Evolutionary conservation across 1,140 invertebrate genomes (phyloP), one percentile per base, ranked within the genome.

Genomic region (Orchesella cincta): DNA sequence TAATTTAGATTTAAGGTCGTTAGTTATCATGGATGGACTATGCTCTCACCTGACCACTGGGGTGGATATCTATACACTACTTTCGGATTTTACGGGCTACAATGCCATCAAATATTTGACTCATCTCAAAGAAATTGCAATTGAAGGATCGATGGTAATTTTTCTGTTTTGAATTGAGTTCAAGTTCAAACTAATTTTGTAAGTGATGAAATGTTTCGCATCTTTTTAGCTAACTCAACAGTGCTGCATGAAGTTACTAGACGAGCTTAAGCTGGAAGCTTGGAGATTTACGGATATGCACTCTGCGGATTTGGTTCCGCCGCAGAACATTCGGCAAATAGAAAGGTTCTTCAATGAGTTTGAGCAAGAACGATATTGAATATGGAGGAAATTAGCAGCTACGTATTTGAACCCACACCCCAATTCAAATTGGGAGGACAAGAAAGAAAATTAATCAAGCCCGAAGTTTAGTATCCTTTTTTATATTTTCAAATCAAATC

Each of bases 331-430:
- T 67, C 62, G 62, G 33, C 62, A 67, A 67, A 67, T 67, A 12
- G 62, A 67, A 33, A 29, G 62, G 31, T 29, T 67, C n/a, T 67
- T 67, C n/a, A 67, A 67, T 23, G 62, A 67, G 31, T 67, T 67
- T 33, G 62, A 67, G 31, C 62, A 67, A 67, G 62, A 67, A 31
- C 26, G 62, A 8, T 67, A 67, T 67, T 67, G 33, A 31, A 62
- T 8, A 46, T 8, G 39, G 20, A 46, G n/a, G n/a, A n/a, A n/a
- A n/a, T n/a, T n/a, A n/a, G n/a, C n/a, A n/a, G n/a, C n/a, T n/a
- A n/a, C n/a, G n/a, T n/a, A n/a, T n/a, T n/a, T n/a, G n/a, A n/a
- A n/a, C n/a, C n/a, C n/a, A n/a, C n/a, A n/a, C n/a, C n/a, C n/a
- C n/a, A n/a, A n/a, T n/a, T n/a, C n/a, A n/a, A n/a, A n/a, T n/a